Base-by-base conservation (phyloP, 2,113 vertebrate genomes). In the Nycticryphes semicollaris region DNA sequence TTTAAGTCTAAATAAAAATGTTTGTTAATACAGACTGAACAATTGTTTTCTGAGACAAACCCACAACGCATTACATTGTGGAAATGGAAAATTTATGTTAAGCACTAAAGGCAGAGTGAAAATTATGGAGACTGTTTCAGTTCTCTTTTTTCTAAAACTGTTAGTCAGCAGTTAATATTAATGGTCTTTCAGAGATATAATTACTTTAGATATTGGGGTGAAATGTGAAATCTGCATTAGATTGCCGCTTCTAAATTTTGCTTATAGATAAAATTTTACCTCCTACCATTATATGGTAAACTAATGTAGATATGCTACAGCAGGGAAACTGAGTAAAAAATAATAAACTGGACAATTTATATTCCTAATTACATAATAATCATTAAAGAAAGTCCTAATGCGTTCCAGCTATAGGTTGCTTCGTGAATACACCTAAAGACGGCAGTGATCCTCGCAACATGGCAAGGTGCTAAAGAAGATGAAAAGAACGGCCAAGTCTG, bases 121-220 rank as follows among this genome's bases (percentile, higher is more conserved):
- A 93, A 86, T 81, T 51, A 93, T 67, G 48, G 68, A 93, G n/a
- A 79, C 13, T 47, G 30, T 35, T 82, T 92, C 69, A 90, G 83
- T 94, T 93, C 59, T 94, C 63, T 94, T 93, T 94, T 93, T 90
- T 87, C 80, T 75, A 86, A 90, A 95, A 63, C 39, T 87, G 68
- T 63, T 80, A 73, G 54, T 70, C 82, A 89, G 43, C 53, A 72
- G 56, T 54, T 93, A 78, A 93, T 41, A 59, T 83, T 57, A 90
- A 85, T 59, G 56, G 87, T 57, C 53, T 77, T 90, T 85, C 62
- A 60, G 57, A 93, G 85, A 31, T 4, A 68, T 45, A 90, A 81
- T 78, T 82, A 75, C 47, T 77, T 81, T 43, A 89, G 50, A 25
- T 16, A 89, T 57, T 33, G 81, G 59, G 74, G 35, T 57, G 25